A percentile compares a stretch with the other conserved stretches of the same genome.
phyloP scores from a whole-genome alignment of 2,797 vertebrate species.

The Characodon lateralis region DNA sequence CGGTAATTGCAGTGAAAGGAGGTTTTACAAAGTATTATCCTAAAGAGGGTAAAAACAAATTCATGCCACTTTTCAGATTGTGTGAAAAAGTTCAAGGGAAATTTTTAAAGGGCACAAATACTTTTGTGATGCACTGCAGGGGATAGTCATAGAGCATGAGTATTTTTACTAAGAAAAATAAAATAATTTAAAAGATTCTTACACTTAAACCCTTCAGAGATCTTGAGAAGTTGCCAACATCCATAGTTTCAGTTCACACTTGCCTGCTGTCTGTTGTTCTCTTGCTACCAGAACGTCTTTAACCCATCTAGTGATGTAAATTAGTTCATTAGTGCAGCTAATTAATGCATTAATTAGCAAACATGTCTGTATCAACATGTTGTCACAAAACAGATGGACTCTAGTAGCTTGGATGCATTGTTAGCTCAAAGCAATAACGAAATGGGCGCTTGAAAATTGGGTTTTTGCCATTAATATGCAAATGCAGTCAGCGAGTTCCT shows the following conservation, averaged over 20 bases:
- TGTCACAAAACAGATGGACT: conserved; percentile 51
- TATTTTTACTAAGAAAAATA: conserved; percentile 1
- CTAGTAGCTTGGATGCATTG: conserved; percentile 11
- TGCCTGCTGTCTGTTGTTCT: conserved; percentile 17
- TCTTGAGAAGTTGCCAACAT: conserved; percentile 5
- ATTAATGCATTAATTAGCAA: conserved; percentile 63
- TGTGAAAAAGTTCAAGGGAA: too few relatives aligned
- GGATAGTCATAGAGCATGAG: neutral
- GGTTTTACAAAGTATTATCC: neutral
- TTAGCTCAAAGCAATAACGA: conserved; percentile 22
- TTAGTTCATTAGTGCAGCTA: conserved; percentile 50
- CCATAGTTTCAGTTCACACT: conserved; percentile 20
- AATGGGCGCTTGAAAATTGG: conserved; percentile 24
- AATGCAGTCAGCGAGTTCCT: conserved; percentile 34
- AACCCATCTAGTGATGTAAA: conserved; percentile 36
- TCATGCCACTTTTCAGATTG: too few relatives aligned
- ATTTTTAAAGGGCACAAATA: neutral
- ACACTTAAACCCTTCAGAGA: conserved; percentile 1
- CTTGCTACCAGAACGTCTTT: conserved; percentile 14
- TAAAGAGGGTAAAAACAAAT: neutral
- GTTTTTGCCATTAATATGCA: conserved; percentile 44
- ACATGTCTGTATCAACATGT: conserved; percentile 55
- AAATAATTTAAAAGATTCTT: conserved; percentile 8
- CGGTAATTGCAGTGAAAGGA: neutral
- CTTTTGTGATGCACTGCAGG: neutral